These are phyloP conservation scores for Sceloporus undulatus DNA, from an alignment of 2,113 vertebrate genomes.

Conservation along the genomic window DNA sequence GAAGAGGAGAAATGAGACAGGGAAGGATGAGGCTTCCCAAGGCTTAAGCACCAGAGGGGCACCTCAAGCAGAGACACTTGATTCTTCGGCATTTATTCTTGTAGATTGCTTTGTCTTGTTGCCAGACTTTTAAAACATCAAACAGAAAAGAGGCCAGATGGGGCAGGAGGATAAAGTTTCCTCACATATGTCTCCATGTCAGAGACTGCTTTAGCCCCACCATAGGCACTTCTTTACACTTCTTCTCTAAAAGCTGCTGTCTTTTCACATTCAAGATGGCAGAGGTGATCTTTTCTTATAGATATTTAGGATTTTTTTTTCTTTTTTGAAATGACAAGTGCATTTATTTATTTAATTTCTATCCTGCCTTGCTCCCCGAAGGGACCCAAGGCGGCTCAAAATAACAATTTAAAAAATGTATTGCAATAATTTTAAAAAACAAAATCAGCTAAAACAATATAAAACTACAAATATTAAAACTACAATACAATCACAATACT, in stretches of 20 bases:
- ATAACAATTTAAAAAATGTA: too few species aligned
- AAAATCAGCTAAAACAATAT: too few species aligned
- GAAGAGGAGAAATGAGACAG: background rate
- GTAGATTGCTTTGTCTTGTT: background rate
- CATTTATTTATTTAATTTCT: too few species aligned
- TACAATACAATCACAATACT: too few species aligned
- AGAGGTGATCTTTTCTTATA: background rate
- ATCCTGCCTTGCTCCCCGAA: too few species aligned
- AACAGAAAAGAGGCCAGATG: background rate
- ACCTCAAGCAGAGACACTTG: too few species aligned
- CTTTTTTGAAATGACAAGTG: background rate
- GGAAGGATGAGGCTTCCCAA: background rate
- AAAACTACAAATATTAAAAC: too few species aligned
- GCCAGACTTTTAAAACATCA: background rate
- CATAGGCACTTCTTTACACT: background rate
- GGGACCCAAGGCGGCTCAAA: too few species aligned
- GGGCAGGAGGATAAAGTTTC: background rate
- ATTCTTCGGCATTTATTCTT: background rate
- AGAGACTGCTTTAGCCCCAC: background rate
- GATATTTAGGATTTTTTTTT: background rate
- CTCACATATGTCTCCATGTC: background rate
- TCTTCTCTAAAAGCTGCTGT: background rate
- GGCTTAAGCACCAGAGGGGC: too few species aligned
- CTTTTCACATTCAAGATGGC: too few species aligned
- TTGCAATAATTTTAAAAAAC: too few species aligned